phyloP scores from a whole-genome alignment of 2,113 vertebrate genomes.

The Choloepus hoffmanni region DNA sequence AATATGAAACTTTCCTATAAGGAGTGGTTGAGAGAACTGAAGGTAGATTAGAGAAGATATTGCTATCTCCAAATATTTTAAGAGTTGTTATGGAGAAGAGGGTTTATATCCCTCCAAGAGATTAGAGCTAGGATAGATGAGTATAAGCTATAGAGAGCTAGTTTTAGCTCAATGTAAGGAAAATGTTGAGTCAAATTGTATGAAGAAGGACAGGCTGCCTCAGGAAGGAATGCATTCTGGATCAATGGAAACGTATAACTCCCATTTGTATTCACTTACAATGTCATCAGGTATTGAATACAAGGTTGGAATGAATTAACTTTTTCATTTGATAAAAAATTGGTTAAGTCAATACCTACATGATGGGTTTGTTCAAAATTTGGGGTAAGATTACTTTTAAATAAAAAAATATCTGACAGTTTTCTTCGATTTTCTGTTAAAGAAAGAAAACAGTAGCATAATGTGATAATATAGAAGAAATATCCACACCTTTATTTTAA shows the following conservation, averaged over 20 bases:
- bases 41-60: neutral
- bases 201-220: neutral
- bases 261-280: neutral
- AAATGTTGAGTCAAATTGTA: neutral
- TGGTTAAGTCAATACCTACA: neutral
- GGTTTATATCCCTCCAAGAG: neutral
- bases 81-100: slow-evolving; percentile 4
- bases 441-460: neutral
- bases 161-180: neutral
- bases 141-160: neutral
- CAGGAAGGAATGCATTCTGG: neutral
- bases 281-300: neutral
- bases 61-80: neutral
- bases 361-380: neutral
- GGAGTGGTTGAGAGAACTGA: neutral
- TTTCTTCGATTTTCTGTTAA: neutral
- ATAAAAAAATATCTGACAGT: neutral
- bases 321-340: neutral
- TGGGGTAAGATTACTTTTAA: neutral
- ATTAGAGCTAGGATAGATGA: neutral
- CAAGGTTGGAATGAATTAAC: neutral
- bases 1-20: neutral
- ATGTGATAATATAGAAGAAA: neutral
- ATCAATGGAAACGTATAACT: neutral
- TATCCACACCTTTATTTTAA: neutral